Evolutionary conservation across 2,888 invertebrate species (phyloP), one percentile per base, ranked within the genome.

Genomic region (Torymus texanus): DNA sequence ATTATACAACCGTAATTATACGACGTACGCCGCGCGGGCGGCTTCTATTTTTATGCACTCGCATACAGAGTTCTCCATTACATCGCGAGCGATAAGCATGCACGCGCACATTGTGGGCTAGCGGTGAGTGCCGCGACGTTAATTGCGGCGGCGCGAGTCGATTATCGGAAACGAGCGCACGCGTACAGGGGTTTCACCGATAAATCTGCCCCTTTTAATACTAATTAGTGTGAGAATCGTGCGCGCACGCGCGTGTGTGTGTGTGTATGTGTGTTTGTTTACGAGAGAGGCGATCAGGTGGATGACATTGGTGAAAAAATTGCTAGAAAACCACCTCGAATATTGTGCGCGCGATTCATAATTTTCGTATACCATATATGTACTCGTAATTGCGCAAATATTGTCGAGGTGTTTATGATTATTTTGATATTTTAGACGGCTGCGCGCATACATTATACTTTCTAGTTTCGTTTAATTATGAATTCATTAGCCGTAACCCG

Each of bases 381-480:
- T 8, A 8, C 41, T 14, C 59, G 13, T 24, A 66, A 66, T 75
- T 75, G 66, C 66, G 74, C 51, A 75, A 75, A 75, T 75, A 21
- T 62, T 13, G 55, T 10, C 5, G 67, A 21, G 13, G 50, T 53
- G 29, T 73, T 50, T 29, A 55, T 13, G 18, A 51, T 18, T 62
- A 53, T 61, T 61, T 71, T 51, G 51, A n/a, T 63, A 62, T 53
- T 53, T 5, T 14, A 12, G 59, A 4, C 3, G 62, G n/a, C 0
- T 12, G 56, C 29, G 14, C 50, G 56, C 18, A 73, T 65, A 41
- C 13, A 56, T 63, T 55, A 62, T 18, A 59, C 68, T 62, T 75
- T 62, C 68, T 67, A 62, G 55, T 50, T 53, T 62, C 14, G 18
- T 24, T 67, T 67, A 51, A 73, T 73, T 66, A 74, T 62, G 58